phyloP scores from a whole-genome alignment of 2,113 vertebrate genomes.

The Bujurquina vittata region DNA sequence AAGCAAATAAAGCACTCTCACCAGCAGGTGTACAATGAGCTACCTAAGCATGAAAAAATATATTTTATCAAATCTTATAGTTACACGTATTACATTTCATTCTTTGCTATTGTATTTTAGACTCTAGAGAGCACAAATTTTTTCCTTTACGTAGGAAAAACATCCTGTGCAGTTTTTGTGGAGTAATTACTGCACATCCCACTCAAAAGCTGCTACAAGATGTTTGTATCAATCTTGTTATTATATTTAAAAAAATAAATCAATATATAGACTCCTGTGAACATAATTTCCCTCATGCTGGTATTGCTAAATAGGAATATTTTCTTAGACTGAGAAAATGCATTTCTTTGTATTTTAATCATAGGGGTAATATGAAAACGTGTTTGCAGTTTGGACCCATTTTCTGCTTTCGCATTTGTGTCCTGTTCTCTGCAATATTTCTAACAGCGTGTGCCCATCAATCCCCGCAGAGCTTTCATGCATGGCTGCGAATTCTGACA shows the following conservation, averaged over 20 bases:
- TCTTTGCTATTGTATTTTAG: neutral
- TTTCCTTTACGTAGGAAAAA: neutral
- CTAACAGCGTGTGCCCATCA: neutral
- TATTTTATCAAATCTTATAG: neutral
- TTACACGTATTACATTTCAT: neutral
- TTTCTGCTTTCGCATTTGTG: neutral
- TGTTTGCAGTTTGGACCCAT: neutral
- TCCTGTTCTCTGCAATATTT: neutral
- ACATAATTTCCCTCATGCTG: neutral
- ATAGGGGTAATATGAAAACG: neutral
- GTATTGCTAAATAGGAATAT: neutral
- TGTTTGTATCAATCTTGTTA: neutral
- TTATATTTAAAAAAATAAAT: neutral
- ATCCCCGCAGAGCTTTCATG: neutral
- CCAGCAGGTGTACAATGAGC: fast-evolving
- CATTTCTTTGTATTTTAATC: neutral
- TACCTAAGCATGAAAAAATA: neutral
- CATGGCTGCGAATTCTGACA: neutral
- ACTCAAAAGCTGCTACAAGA: neutral
- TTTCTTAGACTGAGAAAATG: neutral
- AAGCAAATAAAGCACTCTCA: neutral
- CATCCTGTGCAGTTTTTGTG: neutral
- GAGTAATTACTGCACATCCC: neutral
- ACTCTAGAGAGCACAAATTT: neutral
- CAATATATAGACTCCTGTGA: neutral